A percentile compares a stretch with the other conserved stretches of the same genome.
phyloP scores from a whole-genome alignment of 2,797 vertebrate species.

The Amblyraja radiata region DNA sequence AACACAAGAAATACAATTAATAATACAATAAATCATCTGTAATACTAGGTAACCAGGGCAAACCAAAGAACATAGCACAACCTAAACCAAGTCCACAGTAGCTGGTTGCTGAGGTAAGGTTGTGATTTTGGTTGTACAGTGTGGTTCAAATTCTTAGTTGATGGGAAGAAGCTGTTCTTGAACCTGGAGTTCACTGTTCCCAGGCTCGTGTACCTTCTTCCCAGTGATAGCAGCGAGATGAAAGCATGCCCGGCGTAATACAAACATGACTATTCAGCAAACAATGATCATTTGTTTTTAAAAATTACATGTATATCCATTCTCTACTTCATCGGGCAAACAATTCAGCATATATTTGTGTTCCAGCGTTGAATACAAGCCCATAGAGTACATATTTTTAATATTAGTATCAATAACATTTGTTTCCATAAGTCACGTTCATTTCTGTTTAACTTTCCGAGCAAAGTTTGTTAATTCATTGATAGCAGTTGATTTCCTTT shows the following conservation, averaged over 20 bases:
- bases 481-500: neutral
- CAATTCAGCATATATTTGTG: neutral
- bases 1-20: too few species aligned
- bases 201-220: too few species aligned
- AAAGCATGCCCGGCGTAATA: neutral
- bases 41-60: too few species aligned
- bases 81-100: too few species aligned
- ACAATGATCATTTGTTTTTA: neutral
- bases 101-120: too few species aligned
- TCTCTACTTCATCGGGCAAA: neutral
- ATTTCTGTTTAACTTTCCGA: neutral
- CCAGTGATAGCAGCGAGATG: too few species aligned
- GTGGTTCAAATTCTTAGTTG: too few species aligned
- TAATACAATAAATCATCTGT: too few species aligned
- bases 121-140: too few species aligned
- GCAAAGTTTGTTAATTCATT: neutral
- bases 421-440: neutral
- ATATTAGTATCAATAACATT: neutral
- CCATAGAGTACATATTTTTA: conserved; percentile 11
- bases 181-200: too few species aligned
- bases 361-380: neutral
- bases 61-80: too few species aligned
- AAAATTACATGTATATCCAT: neutral
- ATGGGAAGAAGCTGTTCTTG: too few species aligned
- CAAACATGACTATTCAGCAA: neutral